Base-by-base conservation (phyloP, 2,888 invertebrate genomes). In the Taphrorychus bicolor region DNA sequence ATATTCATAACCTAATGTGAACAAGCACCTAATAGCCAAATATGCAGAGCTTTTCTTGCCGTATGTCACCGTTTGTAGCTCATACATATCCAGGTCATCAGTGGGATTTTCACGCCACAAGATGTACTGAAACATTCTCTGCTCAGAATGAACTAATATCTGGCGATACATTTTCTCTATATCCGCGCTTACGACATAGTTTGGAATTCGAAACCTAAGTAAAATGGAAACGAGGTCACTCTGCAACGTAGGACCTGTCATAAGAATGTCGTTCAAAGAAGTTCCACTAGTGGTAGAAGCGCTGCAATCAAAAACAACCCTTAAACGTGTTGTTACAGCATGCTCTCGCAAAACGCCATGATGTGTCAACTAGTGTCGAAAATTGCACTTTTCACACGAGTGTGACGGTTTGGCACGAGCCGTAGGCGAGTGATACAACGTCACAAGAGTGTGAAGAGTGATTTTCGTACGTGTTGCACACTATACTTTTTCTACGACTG, bases 281-380 rank as follows among this genome's bases (percentile, higher is more conserved):
- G 17, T 45, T 22, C 22, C 45, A 11, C 45, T 22, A 16, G 42
- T 22, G 21, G 22, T 32, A 58, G 23, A 19, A 58, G 32, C 23
- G 23, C 32, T 18, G 45, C n/a, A n/a, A n/a, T n/a, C n/a, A n/a
- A n/a, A n/a, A n/a, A n/a, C n/a, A n/a, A n/a, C n/a, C n/a, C n/a
- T 58, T 7, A 58, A 9, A 3, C n/a, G n/a, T 9, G 58, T 58
- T 45, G 58, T 58, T 5, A 42, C 2, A 24, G 23, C 14, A 9
- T 49, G n/a, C 11, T 59, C 32, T 24, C 59, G 16, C 16, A 59
- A 7, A 51, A 59, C 59, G 9, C 21, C 59, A 16, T 17, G 23
- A 24, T 59, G 59, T 17, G 58, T 49, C 19, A 51, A 51, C 49
- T 24, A 59, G 32, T 17, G 51, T 32, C 32, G n/a, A n/a, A n/a